These are phyloP conservation scores for Drosophila melanocephala DNA, from an alignment of 2,888 invertebrate species.

Conservation along the genomic window DNA sequence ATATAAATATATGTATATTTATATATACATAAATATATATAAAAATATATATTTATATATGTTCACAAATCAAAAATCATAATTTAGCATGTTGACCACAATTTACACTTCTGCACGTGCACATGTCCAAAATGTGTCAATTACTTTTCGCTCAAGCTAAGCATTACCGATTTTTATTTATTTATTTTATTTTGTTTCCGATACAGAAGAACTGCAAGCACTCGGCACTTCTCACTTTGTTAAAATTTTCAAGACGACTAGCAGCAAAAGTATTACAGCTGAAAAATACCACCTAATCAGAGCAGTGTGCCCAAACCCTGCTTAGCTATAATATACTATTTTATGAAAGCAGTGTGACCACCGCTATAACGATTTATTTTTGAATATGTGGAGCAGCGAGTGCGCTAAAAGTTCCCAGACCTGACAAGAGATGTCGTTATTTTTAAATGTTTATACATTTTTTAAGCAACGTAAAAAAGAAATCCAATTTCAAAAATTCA, in stretches of 20 bases:
- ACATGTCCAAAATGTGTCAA: conserved; percentile 41
- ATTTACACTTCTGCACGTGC: conserved; percentile 42
- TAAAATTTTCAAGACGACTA: conserved; percentile 54
- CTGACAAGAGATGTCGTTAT: neutral
- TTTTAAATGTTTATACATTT: neutral
- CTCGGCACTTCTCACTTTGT: conserved; percentile 26
- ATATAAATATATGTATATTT: neutral
- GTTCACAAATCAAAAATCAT: conserved; percentile 18
- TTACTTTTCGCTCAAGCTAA: conserved; percentile 20
- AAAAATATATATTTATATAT: neutral
- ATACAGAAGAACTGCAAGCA: conserved; percentile 17
- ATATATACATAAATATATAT: conserved; percentile 2
- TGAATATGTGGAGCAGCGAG: neutral
- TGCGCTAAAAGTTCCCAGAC: neutral
- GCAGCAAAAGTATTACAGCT: conserved; percentile 8
- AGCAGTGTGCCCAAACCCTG: conserved; percentile 30
- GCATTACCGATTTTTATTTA: conserved; percentile 57
- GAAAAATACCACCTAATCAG: conserved; percentile 22
- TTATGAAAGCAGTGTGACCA: neutral
- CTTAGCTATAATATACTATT: neutral
- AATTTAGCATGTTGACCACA: conserved; percentile 23
- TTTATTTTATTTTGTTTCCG: conserved; percentile 48
- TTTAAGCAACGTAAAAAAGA: neutral
- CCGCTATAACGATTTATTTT: conserved; percentile 1
- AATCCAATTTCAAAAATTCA: neutral